Percentiles rank a stretch among this genome's conserved stretches.
Conservation (phyloP, 37 sponge, comb jelly and placozoan genomes). For the Oopsacas minuta region DNA sequence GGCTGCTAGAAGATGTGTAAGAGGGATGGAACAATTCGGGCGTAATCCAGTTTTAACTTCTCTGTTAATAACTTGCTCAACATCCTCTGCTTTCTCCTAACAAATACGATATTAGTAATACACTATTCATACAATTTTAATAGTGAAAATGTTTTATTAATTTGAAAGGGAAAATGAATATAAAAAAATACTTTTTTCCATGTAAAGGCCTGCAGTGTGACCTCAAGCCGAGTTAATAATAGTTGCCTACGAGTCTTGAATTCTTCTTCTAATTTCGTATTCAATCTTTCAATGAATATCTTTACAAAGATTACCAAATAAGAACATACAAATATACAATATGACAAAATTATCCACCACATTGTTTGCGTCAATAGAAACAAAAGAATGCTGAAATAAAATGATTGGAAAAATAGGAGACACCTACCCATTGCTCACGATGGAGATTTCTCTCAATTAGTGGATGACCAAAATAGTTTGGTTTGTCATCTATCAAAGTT, state of each 20-base stretch:
- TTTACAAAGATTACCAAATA: neutral
- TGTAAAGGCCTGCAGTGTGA: conserved; percentile 72
- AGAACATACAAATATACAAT: neutral
- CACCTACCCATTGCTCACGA: neutral
- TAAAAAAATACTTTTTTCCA: conserved; percentile 32
- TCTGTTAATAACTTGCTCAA: neutral
- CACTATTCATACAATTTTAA: neutral
- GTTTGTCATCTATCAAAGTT: neutral
- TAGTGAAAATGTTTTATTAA: neutral
- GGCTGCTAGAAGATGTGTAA: neutral
- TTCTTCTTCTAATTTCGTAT: conserved; percentile 42
- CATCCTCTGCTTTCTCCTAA: neutral
- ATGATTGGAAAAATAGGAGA: neutral
- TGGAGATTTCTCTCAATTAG: neutral
- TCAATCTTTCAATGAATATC: conserved; percentile 39
- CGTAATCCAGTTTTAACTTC: neutral
- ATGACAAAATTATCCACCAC: neutral
- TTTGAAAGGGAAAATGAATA: neutral
- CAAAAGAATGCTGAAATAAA: too few relatives aligned
- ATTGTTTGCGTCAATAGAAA: neutral
- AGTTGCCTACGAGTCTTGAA: conserved; percentile 54
- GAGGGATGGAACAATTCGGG: neutral
- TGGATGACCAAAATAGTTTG: neutral
- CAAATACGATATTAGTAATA: neutral
- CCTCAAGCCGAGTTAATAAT: conserved; percentile 71